Base-by-base conservation (phyloP, 2,797 vertebrate genomes). In the Chaenodraco wilsoni region DNA sequence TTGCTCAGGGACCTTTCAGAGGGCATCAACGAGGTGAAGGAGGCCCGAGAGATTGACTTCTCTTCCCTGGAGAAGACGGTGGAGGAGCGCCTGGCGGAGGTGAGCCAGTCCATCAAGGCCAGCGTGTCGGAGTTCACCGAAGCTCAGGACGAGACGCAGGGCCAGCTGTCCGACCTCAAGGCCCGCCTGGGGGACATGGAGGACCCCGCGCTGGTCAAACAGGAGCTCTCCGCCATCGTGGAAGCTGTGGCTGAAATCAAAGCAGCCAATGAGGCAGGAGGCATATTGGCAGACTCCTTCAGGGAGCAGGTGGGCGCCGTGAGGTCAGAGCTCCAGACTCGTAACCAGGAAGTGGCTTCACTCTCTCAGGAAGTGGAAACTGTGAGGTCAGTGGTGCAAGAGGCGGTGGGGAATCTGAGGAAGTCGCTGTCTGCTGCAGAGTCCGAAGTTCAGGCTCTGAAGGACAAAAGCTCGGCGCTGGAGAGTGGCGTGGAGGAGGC, bases 31-130 rank as follows among this genome's bases (percentile, higher is more conserved):
- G 97, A 98, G 88, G 96, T 98, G 46, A 98, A 96, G 87, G 96
- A 97, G 37, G 94, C 96, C 21, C 92, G 96, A 2, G 96, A 97
- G 85, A 91, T 87, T 45, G 97, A 98, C 88, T 96, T 97, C 86
- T 96, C 95, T 0, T 97, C 96, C 11, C 92, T 99, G 62, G 97
- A 99, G 93, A 95, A 90, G 82, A 96, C 96, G 0, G 95, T 99
- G 44, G 96, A 98, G 88, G 96, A 98, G 72, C 95, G 97, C 14
- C 87, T 99, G 84, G 95, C 95, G 0, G 96, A 98, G 86, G 93
- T 97, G 79, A 98, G 96, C 69, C 95, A 91, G 75, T 98, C 98
- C 72, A 96, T 98, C 83, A 91, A 90, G 0, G 96, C 96, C 88
- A 97, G 96, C 66, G 94, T 98, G 15, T 89, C 94, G 0, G 95